Evolutionary conservation across 2,888 invertebrate genomes (phyloP).

Genomic region (Muscina levida): DNA sequence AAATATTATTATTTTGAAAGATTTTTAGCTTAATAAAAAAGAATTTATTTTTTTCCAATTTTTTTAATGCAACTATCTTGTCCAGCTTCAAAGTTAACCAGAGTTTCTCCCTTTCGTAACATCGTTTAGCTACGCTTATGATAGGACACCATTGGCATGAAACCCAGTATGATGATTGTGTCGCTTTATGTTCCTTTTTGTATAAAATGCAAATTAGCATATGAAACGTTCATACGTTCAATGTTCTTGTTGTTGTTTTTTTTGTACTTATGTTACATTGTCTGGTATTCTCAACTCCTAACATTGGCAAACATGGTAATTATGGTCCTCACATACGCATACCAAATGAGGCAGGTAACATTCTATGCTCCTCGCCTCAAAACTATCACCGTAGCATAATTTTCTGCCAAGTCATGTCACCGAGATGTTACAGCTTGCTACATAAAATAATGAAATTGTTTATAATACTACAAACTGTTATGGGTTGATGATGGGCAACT

Average conservation of each 20-base stretch:
- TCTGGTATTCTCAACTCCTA: no score
- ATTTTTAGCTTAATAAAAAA: no score
- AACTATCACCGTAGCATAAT: no score
- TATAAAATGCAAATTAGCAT: slow-evolving; percentile 38
- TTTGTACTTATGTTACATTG: not conserved
- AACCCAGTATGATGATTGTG: not conserved
- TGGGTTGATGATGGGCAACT: slow-evolving; percentile 9
- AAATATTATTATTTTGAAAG: no score
- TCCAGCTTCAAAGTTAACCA: no score
- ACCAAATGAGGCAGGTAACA: slow-evolving; percentile 54
- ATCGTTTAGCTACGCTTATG: no score
- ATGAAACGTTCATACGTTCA: slow-evolving; percentile 4
- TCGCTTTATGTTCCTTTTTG: slow-evolving; percentile 26
- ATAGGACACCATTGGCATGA: no score
- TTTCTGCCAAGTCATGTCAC: slow-evolving; percentile 13
- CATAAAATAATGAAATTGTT: slow-evolving; percentile 18
- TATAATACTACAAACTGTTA: slow-evolving; percentile 26
- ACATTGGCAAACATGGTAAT: slow-evolving; percentile 64
- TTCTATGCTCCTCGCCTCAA: not conserved
- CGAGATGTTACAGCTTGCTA: slow-evolving; percentile 9
- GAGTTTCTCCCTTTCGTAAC: no score
- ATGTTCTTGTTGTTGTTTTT: not conserved
- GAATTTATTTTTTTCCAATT: no score
- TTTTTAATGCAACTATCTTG: no score
- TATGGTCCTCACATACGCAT: slow-evolving; percentile 68